phyloP scores from a whole-genome alignment of 2,113 vertebrate genomes.

The Tragelaphus buxtoni region DNA sequence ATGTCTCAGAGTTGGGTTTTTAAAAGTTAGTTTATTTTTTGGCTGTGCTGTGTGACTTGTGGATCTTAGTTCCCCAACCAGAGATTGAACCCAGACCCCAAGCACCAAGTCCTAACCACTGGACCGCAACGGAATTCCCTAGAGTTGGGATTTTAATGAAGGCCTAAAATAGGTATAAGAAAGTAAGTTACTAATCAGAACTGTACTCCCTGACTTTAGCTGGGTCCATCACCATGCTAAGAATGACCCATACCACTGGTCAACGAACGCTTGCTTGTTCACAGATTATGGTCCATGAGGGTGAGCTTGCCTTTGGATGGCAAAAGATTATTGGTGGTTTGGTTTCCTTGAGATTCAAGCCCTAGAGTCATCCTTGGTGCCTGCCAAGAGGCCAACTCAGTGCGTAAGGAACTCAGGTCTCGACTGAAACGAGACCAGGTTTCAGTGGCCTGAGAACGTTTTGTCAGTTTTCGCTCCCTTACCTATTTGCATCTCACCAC shows the following conservation, averaged over 20 bases:
- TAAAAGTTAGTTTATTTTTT: not conserved
- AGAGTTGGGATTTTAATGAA: not conserved
- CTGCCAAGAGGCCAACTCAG: not conserved
- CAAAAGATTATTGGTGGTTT: not conserved
- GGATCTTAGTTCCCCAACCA: not conserved
- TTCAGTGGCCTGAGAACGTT: not conserved
- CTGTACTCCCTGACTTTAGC: not conserved
- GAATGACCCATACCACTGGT: not conserved
- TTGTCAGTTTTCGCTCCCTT: not conserved
- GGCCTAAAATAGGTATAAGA: not conserved
- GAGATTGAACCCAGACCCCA: not conserved
- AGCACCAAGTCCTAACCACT: not conserved
- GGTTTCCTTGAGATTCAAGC: not conserved
- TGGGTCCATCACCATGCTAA: not conserved
- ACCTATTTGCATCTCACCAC: constrained; percentile 51
- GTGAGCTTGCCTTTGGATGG: not conserved
- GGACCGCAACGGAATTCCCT: not conserved
- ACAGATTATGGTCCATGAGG: not conserved
- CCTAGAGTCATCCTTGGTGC: not conserved
- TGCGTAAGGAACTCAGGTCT: not conserved
- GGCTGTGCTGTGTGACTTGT: not conserved
- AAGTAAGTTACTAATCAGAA: not conserved
- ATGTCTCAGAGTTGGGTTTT: not conserved
- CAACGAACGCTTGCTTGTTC: not conserved
- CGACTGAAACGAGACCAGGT: not conserved